A percentile compares a stretch with the other conserved stretches of the same genome.
phyloP scores from a whole-genome alignment of 1,140 invertebrate genomes.

The Penaeus vannamei region DNA sequence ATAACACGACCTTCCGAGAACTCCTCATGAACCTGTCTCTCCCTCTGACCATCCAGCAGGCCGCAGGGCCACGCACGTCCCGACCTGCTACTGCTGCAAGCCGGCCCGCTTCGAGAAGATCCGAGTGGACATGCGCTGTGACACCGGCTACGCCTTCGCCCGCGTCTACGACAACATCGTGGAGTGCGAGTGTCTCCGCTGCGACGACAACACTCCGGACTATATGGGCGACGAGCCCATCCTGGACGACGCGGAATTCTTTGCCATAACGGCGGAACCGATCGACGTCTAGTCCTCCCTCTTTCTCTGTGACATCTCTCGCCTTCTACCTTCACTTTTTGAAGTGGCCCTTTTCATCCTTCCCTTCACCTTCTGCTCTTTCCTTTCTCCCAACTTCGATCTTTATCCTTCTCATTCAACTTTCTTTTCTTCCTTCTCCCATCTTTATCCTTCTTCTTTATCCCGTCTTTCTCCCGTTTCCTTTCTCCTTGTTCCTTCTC shows the following conservation, averaged over 20 bases:
- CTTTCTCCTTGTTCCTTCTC: too few species aligned
- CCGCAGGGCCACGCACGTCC: slow-evolving; percentile 27
- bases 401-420: too few species aligned
- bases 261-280: slow-evolving; percentile 26
- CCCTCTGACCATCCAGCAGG: slow-evolving; percentile 25
- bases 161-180: slow-evolving; percentile 64
- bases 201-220: slow-evolving; percentile 23
- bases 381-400: too few species aligned
- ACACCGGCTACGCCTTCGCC: slow-evolving; percentile 64
- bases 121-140: slow-evolving; percentile 59
- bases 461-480: too few species aligned
- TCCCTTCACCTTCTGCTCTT: too few species aligned
- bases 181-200: slow-evolving; percentile 58
- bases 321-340: too few species aligned
- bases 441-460: too few species aligned
- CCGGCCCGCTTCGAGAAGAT: slow-evolving; percentile 65
- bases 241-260: slow-evolving; percentile 43
- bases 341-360: too few species aligned
- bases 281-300: not conserved
- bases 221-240: slow-evolving; percentile 43
- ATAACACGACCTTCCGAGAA: not conserved
- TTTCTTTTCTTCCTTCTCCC: too few species aligned
- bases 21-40: not conserved
- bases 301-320: too few species aligned
- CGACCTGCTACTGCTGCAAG: slow-evolving; percentile 67